Conservation (phyloP, 2,888 invertebrate genomes). For the Crematogaster levior region DNA sequence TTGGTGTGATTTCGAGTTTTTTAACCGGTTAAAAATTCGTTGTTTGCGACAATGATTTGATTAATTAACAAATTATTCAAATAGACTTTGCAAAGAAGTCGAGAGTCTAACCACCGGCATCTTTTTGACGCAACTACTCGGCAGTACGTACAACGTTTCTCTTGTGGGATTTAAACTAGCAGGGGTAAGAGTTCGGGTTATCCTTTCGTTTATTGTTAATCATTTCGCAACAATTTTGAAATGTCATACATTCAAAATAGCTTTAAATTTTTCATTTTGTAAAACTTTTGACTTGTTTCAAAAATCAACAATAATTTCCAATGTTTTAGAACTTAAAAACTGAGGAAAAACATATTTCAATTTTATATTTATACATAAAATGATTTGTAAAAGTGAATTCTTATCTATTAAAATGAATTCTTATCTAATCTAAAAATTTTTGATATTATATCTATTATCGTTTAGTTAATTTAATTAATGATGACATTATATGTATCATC, state of each 20-base stretch:
- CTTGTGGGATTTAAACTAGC: constrained; percentile 72
- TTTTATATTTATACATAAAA: neutral
- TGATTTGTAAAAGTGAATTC: neutral
- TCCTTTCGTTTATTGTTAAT: neutral
- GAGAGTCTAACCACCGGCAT: constrained; percentile 63
- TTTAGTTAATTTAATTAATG: neutral
- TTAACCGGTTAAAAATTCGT: neutral
- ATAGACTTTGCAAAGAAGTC: constrained; percentile 65
- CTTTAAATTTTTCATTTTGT: neutral
- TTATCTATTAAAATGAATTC: too few species aligned
- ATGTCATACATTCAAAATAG: neutral
- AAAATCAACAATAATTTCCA: neutral
- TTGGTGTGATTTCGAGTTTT: neutral
- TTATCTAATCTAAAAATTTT: neutral
- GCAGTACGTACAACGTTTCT: constrained; percentile 73
- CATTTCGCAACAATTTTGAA: neutral
- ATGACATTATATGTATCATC: too few species aligned
- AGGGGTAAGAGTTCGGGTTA: constrained; percentile 58
- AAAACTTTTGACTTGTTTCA: neutral
- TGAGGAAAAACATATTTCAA: neutral
- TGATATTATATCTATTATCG: neutral
- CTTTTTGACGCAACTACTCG: constrained; percentile 68
- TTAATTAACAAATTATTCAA: neutral
- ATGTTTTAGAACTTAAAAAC: neutral
- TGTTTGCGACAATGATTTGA: neutral